A percentile compares a stretch with the other conserved stretches of the same genome.
These are phyloP conservation scores for Lacanobia wlatinum DNA, from an alignment of 2,888 invertebrate genomes.

Conservation along the genomic window DNA sequence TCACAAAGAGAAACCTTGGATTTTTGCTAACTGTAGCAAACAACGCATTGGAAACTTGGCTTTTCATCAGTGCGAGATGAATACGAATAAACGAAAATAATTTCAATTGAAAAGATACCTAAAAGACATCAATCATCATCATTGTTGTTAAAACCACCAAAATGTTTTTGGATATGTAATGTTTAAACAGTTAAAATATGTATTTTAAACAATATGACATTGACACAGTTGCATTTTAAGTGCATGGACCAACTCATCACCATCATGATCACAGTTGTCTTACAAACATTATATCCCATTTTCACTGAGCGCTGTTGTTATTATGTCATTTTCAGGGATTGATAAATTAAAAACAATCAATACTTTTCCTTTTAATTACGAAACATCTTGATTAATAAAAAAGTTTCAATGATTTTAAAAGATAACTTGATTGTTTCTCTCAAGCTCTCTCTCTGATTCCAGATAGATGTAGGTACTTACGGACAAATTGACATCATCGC, in stretches of 20 bases:
- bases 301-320: background rate
- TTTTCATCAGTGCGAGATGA: no score
- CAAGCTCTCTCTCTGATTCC: background rate
- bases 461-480: background rate
- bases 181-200: background rate
- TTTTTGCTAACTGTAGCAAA: background rate
- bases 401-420: background rate
- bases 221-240: conserved; percentile 20
- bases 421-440: background rate
- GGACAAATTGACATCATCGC: background rate
- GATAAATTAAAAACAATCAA: background rate
- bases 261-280: background rate
- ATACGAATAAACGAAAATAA: background rate
- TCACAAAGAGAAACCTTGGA: conserved; percentile 5
- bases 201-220: conserved; percentile 13
- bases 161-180: background rate
- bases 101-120: background rate
- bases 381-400: background rate
- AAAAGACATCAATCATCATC: background rate
- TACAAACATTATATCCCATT: background rate
- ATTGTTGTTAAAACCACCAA: background rate
- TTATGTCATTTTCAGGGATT: background rate
- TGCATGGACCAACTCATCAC: background rate
- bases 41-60: background rate
- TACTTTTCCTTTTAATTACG: background rate